Base-by-base conservation (phyloP, 37 sponge, comb jelly and placozoan species). In the Eunapius fragilis region DNA sequence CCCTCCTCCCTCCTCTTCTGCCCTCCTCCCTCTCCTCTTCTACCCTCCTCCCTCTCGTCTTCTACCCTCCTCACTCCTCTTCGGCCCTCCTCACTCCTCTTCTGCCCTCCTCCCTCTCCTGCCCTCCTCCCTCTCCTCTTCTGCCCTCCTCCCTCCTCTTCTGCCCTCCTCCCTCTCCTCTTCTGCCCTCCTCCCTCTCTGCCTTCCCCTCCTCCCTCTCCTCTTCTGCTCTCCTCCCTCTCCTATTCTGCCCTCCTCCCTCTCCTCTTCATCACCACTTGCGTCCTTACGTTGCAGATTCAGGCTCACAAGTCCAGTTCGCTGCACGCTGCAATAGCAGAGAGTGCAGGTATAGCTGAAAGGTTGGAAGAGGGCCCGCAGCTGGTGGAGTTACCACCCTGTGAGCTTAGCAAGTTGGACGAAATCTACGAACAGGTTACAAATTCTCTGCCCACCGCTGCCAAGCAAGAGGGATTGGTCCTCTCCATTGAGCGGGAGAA, bases 311-410 rank as follows among this genome's bases (percentile, higher is more conserved):
- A 86, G 31, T 84, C 89, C 2, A 28, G 58, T n/a, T 19, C 82
- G 5, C 71, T 76, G 27, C 70, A 72, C 41, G 68, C 72, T 0
- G 87, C 82, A 23, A 28, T 84, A 30, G 11, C 68, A 10, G 88
- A 94, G 34, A 89, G 82, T 45, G 86, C 89, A 14, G 90, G 90
- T 69, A 30, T 80, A n/a, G 73, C 85, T 17, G 85, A 84, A 69
- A 45, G 48, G 67, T 48, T 88, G 68, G 91, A 84, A 26, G 88
- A 88, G 3, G 71, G 37, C 58, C 72, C 84, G 25, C 35, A 49
- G 13, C 10, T 37, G 19, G 77, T 96, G 10, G 99, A 99, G 37
- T 80, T 99, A 49, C 99, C 99, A 11, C 91, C 91, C 31, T 97
- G 98, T 74, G 95, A 98, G 68, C 84, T 96, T 73, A 87, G 95